Evolutionary conservation across 1,140 invertebrate genomes (phyloP).

Genomic region (Homarus americanus): DNA sequence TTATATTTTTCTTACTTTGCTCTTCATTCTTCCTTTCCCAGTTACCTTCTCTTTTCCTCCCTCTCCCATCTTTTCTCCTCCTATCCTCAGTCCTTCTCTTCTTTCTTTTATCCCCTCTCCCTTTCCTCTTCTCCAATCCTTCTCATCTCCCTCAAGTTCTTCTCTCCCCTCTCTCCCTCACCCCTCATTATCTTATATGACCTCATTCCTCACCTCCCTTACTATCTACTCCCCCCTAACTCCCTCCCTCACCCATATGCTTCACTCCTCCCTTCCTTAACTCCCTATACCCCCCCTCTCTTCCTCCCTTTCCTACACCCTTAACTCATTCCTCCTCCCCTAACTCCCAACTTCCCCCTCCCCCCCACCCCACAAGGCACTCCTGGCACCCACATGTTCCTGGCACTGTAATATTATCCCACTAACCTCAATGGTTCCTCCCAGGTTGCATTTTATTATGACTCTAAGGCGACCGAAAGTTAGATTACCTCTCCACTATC

Average conservation of each 20-base stretch:
- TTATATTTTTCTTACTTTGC: background rate
- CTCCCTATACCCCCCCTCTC: too few species aligned
- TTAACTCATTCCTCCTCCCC: too few species aligned
- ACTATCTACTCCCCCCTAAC: too few species aligned
- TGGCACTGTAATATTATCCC: constrained; percentile 41
- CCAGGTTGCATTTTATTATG: constrained; percentile 46
- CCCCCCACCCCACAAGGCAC: background rate
- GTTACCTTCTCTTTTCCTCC: background rate
- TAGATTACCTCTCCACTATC: constrained; percentile 7
- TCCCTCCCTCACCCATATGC: too few species aligned
- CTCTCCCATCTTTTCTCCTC: background rate
- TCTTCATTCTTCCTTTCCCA: background rate
- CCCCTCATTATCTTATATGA: too few species aligned
- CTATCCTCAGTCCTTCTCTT: background rate
- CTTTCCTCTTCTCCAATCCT: background rate
- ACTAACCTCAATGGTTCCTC: constrained; percentile 20
- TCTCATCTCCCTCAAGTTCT: background rate
- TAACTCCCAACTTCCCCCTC: background rate
- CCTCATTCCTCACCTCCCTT: too few species aligned
- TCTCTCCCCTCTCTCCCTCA: too few species aligned
- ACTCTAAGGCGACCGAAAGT: constrained; percentile 2
- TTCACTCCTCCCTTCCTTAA: too few species aligned
- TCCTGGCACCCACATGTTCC: constrained; percentile 41
- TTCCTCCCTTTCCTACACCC: too few species aligned
- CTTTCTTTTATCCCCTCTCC: background rate